Percentiles rank a stretch among this genome's conserved stretches.
Evolutionary conservation across 1,140 invertebrate genomes (phyloP).

Genomic region (Drosophila funebris): DNA sequence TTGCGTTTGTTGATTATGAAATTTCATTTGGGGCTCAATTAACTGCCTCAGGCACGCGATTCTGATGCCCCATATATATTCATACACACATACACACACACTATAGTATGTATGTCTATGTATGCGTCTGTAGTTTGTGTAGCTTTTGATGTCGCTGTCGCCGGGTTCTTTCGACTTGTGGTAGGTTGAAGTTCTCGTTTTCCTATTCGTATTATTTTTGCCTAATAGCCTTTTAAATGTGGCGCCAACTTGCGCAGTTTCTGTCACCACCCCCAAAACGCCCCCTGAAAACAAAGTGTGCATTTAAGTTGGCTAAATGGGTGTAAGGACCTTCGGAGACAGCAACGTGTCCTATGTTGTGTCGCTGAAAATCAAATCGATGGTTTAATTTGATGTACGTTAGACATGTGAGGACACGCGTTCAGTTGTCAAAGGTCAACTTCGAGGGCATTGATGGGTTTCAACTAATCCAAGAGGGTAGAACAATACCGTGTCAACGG

Average conservation of each 20-base stretch:
- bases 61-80: constrained; percentile 52
- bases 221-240: constrained; percentile 50
- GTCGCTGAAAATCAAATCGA: constrained; percentile 50
- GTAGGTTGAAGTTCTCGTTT: constrained; percentile 29
- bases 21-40: constrained; percentile 72
- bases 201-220: background rate
- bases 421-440: constrained; percentile 64
- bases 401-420: constrained; percentile 43
- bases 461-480: background rate
- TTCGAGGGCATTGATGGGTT: constrained; percentile 40
- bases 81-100: constrained; percentile 3
- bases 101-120: constrained; percentile 3
- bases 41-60: constrained; percentile 65
- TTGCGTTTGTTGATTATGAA: constrained; percentile 66
- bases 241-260: constrained; percentile 31
- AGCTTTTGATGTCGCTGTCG: background rate
- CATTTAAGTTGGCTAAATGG: constrained; percentile 40
- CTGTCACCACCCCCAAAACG: background rate
- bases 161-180: constrained; percentile 24
- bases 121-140: constrained; percentile 7
- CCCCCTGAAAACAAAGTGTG: constrained; percentile 50
- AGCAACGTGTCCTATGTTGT: constrained; percentile 10
- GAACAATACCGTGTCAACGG: no score
- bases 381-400: constrained; percentile 49
- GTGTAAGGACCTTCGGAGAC: constrained; percentile 39